Evolutionary conservation across 2,797 vertebrate species (phyloP).

Genomic region (Rhinophrynus dorsalis): DNA sequence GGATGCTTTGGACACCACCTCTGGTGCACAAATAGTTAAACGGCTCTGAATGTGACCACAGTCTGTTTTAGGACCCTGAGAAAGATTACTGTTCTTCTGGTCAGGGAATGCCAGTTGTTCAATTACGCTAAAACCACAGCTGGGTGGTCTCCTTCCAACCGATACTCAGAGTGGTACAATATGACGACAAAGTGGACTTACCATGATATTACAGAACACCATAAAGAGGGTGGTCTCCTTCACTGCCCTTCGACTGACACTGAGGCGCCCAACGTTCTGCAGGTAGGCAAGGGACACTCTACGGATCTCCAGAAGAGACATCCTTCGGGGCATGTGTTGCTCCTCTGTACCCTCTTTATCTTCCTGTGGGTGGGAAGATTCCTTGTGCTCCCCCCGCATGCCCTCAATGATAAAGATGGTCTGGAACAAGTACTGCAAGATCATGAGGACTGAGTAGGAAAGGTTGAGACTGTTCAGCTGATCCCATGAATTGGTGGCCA

Average conservation of each 20-base stretch:
- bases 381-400: slow-evolving; percentile 64
- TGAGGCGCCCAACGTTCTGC: slow-evolving; percentile 56
- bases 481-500: slow-evolving; percentile 62
- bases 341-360: slow-evolving; percentile 6
- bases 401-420: slow-evolving; percentile 89
- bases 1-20: no score
- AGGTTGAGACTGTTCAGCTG: slow-evolving; percentile 76
- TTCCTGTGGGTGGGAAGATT: neutral
- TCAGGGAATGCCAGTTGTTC: no score
- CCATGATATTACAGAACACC: slow-evolving; percentile 84
- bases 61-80: no score
- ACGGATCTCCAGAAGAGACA: slow-evolving; percentile 44
- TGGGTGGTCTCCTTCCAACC: no score
- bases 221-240: slow-evolving; percentile 85
- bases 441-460: slow-evolving; percentile 77
- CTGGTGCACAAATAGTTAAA: no score
- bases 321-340: slow-evolving; percentile 2
- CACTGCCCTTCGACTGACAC: slow-evolving; percentile 72
- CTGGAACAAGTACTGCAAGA: slow-evolving; percentile 83
- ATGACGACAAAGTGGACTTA: no score
- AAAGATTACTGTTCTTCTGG: no score
- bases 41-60: no score
- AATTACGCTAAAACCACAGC: no score
- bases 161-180: no score
- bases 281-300: slow-evolving; percentile 61